phyloP scores from a whole-genome alignment of 2,888 invertebrate species.

The Morpho achilles region DNA sequence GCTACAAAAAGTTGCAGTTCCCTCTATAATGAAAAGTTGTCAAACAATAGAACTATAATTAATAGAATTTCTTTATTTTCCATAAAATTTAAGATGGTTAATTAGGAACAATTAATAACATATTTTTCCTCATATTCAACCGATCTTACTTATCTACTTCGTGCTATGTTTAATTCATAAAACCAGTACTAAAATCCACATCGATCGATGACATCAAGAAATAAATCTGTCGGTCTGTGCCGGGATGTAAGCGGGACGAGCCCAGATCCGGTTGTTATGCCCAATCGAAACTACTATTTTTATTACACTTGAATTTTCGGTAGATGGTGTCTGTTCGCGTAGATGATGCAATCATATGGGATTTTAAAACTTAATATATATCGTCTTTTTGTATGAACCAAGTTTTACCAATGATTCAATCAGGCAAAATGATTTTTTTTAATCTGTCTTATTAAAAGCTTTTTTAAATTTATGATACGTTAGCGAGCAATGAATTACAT shows the following conservation, averaged over 20 bases:
- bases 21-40: too few species aligned
- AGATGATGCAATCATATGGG: slow-evolving; percentile 14
- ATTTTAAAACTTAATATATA: neutral
- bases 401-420: too few species aligned
- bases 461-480: too few species aligned
- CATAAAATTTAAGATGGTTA: too few species aligned
- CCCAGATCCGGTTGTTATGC: slow-evolving; percentile 72
- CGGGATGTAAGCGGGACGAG: slow-evolving; percentile 51
- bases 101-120: too few species aligned
- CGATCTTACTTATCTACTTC: neutral
- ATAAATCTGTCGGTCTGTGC: slow-evolving; percentile 56
- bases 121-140: too few species aligned
- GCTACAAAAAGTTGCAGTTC: too few species aligned
- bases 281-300: slow-evolving; percentile 68
- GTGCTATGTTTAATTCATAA: slow-evolving; percentile 3
- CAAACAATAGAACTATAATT: too few species aligned
- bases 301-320: slow-evolving; percentile 49
- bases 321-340: slow-evolving; percentile 16
- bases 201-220: slow-evolving; percentile 66
- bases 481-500: too few species aligned
- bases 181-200: slow-evolving; percentile 32
- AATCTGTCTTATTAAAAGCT: too few species aligned
- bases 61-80: too few species aligned
- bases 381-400: neutral
- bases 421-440: too few species aligned